A percentile compares a stretch with the other conserved stretches of the same genome.
Evolutionary conservation across 2,888 invertebrate species (phyloP).

Genomic region (Julus scandinavius): DNA sequence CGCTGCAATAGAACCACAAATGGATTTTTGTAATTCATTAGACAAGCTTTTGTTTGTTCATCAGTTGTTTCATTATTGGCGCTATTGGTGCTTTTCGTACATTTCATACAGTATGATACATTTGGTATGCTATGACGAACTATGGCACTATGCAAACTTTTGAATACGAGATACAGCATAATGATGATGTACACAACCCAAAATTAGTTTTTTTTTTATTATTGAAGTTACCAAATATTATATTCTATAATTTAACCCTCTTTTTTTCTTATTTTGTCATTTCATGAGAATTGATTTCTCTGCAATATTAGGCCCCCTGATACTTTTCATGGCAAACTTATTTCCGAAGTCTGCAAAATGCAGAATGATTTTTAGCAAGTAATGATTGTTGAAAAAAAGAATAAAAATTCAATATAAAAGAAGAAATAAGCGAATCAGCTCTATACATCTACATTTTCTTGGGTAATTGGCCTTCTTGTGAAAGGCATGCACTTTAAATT

Average conservation of each 20-base stretch:
- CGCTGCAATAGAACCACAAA: neutral
- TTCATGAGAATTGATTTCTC: neutral
- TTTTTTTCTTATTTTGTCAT: neutral
- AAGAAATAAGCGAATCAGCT: conserved; percentile 34
- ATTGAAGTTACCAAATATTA: neutral
- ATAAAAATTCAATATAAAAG: conserved; percentile 4
- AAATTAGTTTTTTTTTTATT: neutral
- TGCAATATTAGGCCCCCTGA: neutral
- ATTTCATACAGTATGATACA: neutral
- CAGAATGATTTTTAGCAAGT: neutral
- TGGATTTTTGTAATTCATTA: neutral
- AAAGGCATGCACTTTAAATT: conserved; percentile 53
- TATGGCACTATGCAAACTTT: neutral
- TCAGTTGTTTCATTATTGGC: neutral
- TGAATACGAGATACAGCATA: neutral
- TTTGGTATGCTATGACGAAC: neutral
- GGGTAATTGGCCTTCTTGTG: conserved; percentile 45
- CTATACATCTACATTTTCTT: conserved; percentile 40
- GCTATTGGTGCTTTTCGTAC: neutral
- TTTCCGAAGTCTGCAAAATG: neutral
- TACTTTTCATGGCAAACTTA: conserved; percentile 17
- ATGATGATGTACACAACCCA: neutral
- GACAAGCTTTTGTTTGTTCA: neutral
- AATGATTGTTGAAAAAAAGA: conserved; percentile 1
- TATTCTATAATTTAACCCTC: neutral